Evolutionary conservation across 2,113 vertebrate genomes (phyloP).

Genomic region (Rhombomys opimus): DNA sequence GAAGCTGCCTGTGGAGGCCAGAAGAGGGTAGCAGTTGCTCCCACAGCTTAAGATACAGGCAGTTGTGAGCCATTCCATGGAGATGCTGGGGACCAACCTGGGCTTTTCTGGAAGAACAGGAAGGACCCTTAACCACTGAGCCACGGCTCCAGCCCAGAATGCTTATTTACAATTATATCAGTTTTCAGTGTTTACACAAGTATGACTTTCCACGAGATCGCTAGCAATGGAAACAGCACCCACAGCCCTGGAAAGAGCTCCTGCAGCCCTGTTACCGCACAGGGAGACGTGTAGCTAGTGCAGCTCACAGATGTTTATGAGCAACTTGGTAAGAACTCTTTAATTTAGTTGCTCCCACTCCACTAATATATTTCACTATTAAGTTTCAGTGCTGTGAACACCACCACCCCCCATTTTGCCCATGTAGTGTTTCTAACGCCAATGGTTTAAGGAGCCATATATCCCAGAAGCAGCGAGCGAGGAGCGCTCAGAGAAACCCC

Average conservation of each 20-base stretch:
- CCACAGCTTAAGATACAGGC: too few species aligned
- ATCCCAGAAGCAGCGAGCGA: not conserved
- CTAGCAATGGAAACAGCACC: constrained; percentile 7
- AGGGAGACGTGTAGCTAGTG: not conserved
- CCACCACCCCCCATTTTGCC: not conserved
- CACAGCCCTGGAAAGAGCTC: too few species aligned
- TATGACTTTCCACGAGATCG: constrained; percentile 41
- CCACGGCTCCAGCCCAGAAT: not conserved
- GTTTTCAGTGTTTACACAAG: constrained; percentile 19
- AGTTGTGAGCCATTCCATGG: not conserved
- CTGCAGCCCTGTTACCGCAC: not conserved
- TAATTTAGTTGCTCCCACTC: not conserved
- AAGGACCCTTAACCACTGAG: not conserved
- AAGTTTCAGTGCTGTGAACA: not conserved
- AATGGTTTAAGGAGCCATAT: constrained; percentile 29
- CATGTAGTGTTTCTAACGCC: not conserved
- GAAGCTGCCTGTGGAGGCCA: not conserved
- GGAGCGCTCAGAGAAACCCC: not conserved
- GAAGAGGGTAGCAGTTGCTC: not conserved
- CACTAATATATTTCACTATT: not conserved
- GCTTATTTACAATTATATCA: not conserved
- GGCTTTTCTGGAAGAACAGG: not conserved
- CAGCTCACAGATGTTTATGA: not conserved
- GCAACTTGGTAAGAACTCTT: constrained; percentile 12
- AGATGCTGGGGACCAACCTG: not conserved